Base-by-base conservation (phyloP, 2,888 invertebrate genomes). In the Meganola albula region DNA sequence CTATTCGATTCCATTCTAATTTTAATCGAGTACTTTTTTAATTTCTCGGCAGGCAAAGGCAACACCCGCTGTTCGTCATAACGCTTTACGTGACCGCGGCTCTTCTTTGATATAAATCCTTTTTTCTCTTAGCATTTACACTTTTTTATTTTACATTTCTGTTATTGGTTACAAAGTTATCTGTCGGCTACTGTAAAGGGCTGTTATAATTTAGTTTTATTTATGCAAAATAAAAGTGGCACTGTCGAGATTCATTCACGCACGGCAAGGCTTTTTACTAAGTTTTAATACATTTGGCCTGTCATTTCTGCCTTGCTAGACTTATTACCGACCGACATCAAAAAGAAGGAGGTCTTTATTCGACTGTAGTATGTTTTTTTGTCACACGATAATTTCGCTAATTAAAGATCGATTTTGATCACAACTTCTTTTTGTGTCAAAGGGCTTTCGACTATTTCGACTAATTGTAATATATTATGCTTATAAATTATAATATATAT, bases 141-240 rank as follows among this genome's bases (percentile, higher is more conserved):
- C 48, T 74, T 68, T 74, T 70, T 68, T 50, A 59, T 69, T 72
- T 75, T 74, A 75, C 70, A 71, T 74, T 80, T 79, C 74, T 73
- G 71, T 78, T 80, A 74, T 78, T 79, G 75, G 77, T 74, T 72
- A 82, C 78, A 79, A 80, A 78, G 77, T 78, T 71, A 77, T 75
- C 73, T 56, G 74, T 68, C 82, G 80, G 84, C 84, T 85, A 84
- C 84, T 65, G 84, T 69, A 78, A 76, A 78, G 77, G 78, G 73
- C 66, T 70, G 69, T 74, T 76, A 75, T 84, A 78, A 84, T 80
- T 83, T 75, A 67, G 74, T 79, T 79, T 83, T 82, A 79, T 84
- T 83, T 80, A 84, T 83, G 84, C 83, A 80, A 84, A 84, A 84
- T 80, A 75, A 80, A 78, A 75, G 65, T 74, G 70, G 73, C 71